Percentiles rank a stretch among this genome's conserved stretches.
Evolutionary conservation across 2,113 vertebrate species (phyloP).

Genomic region (Mungos mungo): DNA sequence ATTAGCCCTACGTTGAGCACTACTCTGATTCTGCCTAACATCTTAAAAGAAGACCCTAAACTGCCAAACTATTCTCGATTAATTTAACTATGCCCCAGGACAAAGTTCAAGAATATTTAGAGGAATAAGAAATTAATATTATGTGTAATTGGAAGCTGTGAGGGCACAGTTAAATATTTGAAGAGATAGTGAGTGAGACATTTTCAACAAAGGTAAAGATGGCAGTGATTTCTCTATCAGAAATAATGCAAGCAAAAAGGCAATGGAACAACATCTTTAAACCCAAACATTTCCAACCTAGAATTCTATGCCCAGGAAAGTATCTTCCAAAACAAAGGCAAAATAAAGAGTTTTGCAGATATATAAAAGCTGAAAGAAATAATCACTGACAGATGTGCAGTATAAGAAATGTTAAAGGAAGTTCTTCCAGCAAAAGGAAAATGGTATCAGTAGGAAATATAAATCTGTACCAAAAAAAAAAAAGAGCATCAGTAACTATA

Average conservation of each 20-base stretch:
- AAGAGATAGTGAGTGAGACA: neutral
- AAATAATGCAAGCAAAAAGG: neutral
- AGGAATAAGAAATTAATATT: neutral
- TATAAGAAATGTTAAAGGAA: neutral
- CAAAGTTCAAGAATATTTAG: slow-evolving; percentile 26
- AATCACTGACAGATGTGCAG: neutral
- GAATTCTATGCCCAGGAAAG: neutral
- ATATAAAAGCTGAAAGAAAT: neutral
- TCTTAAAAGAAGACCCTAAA: neutral
- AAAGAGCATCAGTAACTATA: neutral
- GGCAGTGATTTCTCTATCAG: neutral
- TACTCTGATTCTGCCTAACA: neutral
- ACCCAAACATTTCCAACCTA: neutral
- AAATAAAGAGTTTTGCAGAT: neutral
- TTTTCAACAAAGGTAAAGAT: neutral
- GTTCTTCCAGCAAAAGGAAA: neutral
- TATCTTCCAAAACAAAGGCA: neutral
- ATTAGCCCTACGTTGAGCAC: neutral
- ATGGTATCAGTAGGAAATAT: neutral
- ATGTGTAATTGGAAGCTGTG: neutral
- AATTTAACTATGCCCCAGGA: neutral
- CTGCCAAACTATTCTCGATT: neutral
- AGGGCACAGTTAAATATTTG: neutral
- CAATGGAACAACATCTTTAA: neutral
- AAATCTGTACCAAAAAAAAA: neutral